phyloP scores from a whole-genome alignment of 2,113 vertebrate genomes.

The Larimichthys polyactis region DNA sequence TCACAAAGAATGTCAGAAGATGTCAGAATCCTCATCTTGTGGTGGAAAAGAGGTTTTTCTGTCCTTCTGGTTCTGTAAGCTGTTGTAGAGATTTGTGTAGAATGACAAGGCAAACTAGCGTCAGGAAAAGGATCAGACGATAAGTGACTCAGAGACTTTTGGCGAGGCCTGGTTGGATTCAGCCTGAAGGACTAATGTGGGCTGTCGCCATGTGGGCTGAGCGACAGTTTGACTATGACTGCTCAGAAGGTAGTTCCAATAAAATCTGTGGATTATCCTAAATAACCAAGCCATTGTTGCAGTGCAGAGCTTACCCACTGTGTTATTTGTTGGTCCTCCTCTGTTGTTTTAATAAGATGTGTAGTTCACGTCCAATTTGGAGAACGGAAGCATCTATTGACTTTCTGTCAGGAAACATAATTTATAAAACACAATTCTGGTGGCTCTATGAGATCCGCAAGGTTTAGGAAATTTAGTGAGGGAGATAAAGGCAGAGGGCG shows the following conservation, averaged over 20 bases:
- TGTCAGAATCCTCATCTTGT: not conserved
- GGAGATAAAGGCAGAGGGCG: constrained; percentile 40
- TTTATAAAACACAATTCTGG: constrained; percentile 41
- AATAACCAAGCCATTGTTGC: not conserved
- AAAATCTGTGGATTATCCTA: not conserved
- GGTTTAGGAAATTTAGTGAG: constrained; percentile 47
- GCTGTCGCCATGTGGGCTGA: not conserved
- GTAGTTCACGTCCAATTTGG: constrained; percentile 40
- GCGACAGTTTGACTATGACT: not conserved
- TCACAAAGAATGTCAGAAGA: not conserved
- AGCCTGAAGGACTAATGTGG: not conserved
- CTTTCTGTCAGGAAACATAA: constrained; percentile 65
- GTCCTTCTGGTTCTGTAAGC: not conserved
- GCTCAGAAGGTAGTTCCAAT: not conserved
- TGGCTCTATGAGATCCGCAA: constrained; percentile 20
- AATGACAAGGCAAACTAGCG: constrained; percentile 14
- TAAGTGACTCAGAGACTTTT: constrained; percentile 9
- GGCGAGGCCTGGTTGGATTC: not conserved
- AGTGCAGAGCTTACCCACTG: not conserved
- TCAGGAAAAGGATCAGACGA: constrained; percentile 2
- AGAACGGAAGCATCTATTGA: constrained; percentile 76
- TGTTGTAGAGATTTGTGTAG: not conserved
- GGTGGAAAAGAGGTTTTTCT: not conserved
- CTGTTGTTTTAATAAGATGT: constrained; percentile 49
- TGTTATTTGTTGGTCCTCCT: not conserved